Base-by-base conservation (phyloP, 1,140 invertebrate genomes). In the Colletes latitarsis region DNA sequence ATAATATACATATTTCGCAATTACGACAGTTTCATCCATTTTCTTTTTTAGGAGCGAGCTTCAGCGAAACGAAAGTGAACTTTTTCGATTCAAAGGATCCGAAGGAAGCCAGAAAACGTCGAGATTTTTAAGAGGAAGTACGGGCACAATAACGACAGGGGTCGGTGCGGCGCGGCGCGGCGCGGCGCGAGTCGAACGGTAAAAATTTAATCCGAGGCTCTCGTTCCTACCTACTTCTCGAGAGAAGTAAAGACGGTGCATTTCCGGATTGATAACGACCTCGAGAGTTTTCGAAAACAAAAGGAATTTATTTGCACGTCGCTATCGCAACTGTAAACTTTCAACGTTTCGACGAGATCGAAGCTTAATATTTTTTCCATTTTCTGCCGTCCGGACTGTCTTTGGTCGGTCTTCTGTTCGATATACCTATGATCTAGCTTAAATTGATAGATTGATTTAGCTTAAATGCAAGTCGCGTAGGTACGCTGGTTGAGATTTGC, bases 381-480 rank as follows among this genome's bases (percentile, higher is more conserved):
- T 30, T 43, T 78, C 49, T 39, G 12, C 6, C 49, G 43, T 30
- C 21, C 17, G 39, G 43, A 49, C 3, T 1, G 10, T 10, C 43
- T 6, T 9, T 6, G 43, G 6, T 8, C 43, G 39, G 46, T 39
- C n/a, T 15, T 30, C 58, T 8, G 39, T 1, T 15, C 68, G 58
- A 55, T 78, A 72, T 72, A 78, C 55, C 30, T 30, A n/a, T 63
- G 21, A 63, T 78, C 52, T 78, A n/a, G 77, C 77, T 72, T 78
- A 55, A 5, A 49, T n/a, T n/a, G n/a, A n/a, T n/a, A n/a, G n/a
- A n/a, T n/a, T n/a, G n/a, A 39, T 68, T 15, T 19, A 15, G 0
- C 17, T 2, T 14, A 39, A 19, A 69, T 55, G 67, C 52, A 71
- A n/a, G 41, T 71, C 39, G 76, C 76, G 30, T 30, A 30, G 30